Evolutionary conservation across 2,888 invertebrate species (phyloP).

Genomic region (Drosophila kanekoi): DNA sequence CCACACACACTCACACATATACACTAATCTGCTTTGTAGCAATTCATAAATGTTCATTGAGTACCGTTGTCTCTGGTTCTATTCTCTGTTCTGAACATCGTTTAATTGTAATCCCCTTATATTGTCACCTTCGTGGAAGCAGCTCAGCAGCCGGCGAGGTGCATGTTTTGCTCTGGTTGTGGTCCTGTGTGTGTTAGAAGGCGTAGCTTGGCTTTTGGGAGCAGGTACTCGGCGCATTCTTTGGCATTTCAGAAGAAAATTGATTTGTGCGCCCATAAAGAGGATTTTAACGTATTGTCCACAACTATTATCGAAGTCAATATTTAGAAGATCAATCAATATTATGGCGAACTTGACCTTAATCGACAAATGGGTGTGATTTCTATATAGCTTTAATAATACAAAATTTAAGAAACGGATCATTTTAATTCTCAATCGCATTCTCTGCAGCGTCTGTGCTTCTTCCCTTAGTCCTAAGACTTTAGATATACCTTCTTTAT

Average conservation of each 20-base stretch:
- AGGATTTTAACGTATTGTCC: neutral
- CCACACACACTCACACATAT: too few relatives aligned
- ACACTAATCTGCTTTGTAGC: constrained; percentile 46
- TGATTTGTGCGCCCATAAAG: neutral
- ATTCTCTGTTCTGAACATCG: constrained; percentile 27
- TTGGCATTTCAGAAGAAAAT: neutral
- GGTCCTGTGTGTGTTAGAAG: neutral
- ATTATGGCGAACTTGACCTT: neutral
- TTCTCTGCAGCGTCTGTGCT: too few relatives aligned
- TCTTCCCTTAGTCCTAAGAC: too few relatives aligned
- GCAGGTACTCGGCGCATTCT: constrained; percentile 1
- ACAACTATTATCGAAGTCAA: neutral
- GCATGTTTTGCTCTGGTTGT: neutral
- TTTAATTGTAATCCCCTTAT: constrained; percentile 63
- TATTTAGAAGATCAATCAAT: neutral
- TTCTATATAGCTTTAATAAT: too few relatives aligned
- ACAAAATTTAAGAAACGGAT: too few relatives aligned
- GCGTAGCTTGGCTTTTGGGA: constrained; percentile 11
- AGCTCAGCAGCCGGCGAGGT: constrained; percentile 23
- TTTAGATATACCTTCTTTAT: too few relatives aligned
- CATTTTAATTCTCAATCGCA: too few relatives aligned
- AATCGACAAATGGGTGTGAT: too few relatives aligned
- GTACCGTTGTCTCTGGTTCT: constrained; percentile 17
- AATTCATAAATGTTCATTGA: constrained; percentile 39
- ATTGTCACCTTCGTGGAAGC: constrained; percentile 55